Percentiles rank a stretch among this genome's conserved stretches.
phyloP scores from a whole-genome alignment of 2,113 vertebrate species.

The Petaurus breviceps region DNA sequence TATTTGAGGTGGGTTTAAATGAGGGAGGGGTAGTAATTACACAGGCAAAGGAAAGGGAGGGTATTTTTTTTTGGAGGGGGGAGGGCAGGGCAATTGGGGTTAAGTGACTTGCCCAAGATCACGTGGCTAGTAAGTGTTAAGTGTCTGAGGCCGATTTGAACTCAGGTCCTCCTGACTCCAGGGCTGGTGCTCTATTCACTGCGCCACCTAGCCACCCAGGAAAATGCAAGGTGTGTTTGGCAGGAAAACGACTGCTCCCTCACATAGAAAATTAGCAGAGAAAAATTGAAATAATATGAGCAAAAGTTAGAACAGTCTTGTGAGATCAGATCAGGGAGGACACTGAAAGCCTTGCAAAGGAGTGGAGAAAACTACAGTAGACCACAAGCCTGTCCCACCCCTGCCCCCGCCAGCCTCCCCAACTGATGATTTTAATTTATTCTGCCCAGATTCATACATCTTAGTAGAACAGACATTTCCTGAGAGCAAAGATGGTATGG shows the following conservation, averaged over 20 bases:
- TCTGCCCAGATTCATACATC: background rate
- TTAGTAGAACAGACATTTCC: background rate
- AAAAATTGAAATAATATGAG: background rate
- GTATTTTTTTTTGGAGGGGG: no score
- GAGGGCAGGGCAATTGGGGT: no score
- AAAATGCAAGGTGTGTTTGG: background rate
- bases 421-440: background rate
- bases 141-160: no score
- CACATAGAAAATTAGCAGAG: background rate
- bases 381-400: background rate
- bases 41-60: no score
- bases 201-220: no score
- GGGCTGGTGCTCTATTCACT: no score
- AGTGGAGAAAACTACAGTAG: accelerated
- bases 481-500: background rate
- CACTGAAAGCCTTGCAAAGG: background rate
- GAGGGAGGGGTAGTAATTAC: background rate
- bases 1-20: background rate
- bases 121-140: no score
- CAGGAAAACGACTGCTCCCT: background rate
- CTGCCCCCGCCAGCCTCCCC: background rate
- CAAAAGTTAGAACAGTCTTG: background rate
- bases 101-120: no score
- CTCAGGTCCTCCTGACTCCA: no score
- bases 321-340: background rate